phyloP scores from a whole-genome alignment of 2,888 invertebrate genomes.

The Drosophila nr. perissopoda region DNA sequence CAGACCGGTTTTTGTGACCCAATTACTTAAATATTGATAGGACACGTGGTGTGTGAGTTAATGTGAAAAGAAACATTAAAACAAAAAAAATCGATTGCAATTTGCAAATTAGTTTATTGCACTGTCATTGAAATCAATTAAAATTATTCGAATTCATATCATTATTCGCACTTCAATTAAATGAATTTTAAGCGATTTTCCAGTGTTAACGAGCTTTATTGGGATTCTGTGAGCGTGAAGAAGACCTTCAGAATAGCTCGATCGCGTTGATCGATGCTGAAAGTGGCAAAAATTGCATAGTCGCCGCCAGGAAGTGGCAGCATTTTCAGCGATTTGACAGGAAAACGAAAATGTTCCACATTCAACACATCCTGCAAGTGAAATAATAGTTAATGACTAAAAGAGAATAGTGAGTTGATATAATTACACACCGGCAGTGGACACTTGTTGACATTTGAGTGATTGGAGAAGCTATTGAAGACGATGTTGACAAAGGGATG shows the following conservation, averaged over 20 bases:
- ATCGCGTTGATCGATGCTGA: constrained; percentile 45
- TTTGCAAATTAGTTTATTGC: constrained; percentile 70
- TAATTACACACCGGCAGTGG: constrained; percentile 53
- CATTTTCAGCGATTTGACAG: constrained; percentile 51
- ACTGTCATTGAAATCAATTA: constrained; percentile 47
- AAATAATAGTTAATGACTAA: neutral
- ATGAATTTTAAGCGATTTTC: constrained; percentile 6
- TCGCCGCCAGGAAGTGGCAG: constrained; percentile 70
- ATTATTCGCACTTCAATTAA: constrained; percentile 23
- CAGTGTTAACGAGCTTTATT: neutral
- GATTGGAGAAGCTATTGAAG: constrained; percentile 59
- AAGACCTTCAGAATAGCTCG: constrained; percentile 56
- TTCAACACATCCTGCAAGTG: constrained; percentile 45
- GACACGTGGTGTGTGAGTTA: constrained; percentile 18
- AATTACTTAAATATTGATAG: constrained; percentile 28
- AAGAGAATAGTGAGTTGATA: neutral
- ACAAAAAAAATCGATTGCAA: constrained; percentile 8
- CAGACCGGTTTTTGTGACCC: constrained; percentile 44
- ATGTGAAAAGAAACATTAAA: constrained; percentile 18
- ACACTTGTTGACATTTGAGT: constrained; percentile 58
- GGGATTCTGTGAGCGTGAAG: constrained; percentile 61
- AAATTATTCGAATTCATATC: constrained; percentile 39
- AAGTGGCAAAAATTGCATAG: constrained; percentile 67
- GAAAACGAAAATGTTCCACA: constrained; percentile 66
- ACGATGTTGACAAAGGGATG: constrained; percentile 75